These are phyloP conservation scores for Nymphalis io DNA, from an alignment of 1,140 invertebrate species.

Conservation along the genomic window DNA sequence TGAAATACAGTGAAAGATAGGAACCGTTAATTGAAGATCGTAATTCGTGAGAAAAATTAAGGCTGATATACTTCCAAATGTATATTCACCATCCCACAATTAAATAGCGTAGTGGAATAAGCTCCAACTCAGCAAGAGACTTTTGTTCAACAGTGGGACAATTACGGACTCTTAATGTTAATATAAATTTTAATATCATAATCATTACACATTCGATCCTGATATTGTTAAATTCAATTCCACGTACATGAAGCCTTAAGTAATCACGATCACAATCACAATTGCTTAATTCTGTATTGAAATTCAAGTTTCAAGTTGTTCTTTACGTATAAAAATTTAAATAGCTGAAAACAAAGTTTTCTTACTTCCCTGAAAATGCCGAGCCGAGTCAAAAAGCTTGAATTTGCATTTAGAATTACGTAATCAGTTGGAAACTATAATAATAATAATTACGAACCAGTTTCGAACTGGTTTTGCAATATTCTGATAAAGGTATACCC, in stretches of 20 bases:
- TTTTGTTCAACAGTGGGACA: no score
- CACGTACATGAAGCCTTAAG: no score
- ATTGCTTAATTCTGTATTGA: background rate
- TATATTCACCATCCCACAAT: no score
- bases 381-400: constrained; percentile 8
- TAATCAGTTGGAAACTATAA: constrained; percentile 51
- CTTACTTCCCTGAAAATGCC: background rate
- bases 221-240: background rate
- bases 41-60: no score
- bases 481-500: constrained; percentile 26
- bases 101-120: no score
- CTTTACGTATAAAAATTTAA: background rate
- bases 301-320: constrained; percentile 2
- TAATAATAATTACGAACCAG: constrained; percentile 56
- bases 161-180: no score
- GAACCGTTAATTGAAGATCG: no score
- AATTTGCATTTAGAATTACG: constrained; percentile 33
- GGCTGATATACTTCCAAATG: no score
- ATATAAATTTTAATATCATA: no score
- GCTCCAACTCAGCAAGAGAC: no score
- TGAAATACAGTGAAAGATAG: no score
- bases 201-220: background rate
- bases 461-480: constrained; percentile 55
- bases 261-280: background rate
- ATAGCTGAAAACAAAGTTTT: background rate